Conservation (phyloP, 2,888 invertebrate species). For the Napeogenes inachia region DNA sequence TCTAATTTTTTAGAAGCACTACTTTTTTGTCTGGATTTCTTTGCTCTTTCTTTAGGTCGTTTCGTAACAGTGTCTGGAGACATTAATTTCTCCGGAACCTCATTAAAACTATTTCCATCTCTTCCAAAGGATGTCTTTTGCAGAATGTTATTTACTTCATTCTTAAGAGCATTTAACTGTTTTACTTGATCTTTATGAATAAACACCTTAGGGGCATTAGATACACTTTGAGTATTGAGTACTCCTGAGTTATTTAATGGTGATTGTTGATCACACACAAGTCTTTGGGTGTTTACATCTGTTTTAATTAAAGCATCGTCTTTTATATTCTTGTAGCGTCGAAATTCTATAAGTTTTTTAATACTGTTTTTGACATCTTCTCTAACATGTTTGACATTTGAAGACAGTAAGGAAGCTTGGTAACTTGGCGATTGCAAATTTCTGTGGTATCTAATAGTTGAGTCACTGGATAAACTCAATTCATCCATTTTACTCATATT, state of each 20-base stretch:
- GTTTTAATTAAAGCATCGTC: slow-evolving; percentile 15
- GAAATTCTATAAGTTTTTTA: slow-evolving; percentile 50
- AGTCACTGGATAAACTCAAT: background rate
- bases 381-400: slow-evolving; percentile 11
- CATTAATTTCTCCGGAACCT: slow-evolving; percentile 3
- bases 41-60: background rate
- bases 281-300: slow-evolving; percentile 9
- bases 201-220: slow-evolving; percentile 43
- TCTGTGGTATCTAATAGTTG: background rate
- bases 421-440: background rate
- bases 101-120: background rate
- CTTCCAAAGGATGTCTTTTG: slow-evolving; percentile 20
- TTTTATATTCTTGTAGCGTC: slow-evolving; percentile 41
- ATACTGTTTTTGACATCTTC: slow-evolving; percentile 52
- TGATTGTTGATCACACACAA: slow-evolving; percentile 6
- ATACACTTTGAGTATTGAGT: background rate
- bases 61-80: slow-evolving; percentile 1
- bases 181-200: slow-evolving; percentile 45
- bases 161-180: slow-evolving; percentile 35
- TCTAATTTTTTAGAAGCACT: background rate
- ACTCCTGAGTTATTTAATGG: background rate
- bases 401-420: background rate
- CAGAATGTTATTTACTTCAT: slow-evolving; percentile 35
- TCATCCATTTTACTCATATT: slow-evolving; percentile 5
- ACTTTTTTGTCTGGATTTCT: background rate